Conservation (phyloP, 1,140 invertebrate species). For the Delia radicum region DNA sequence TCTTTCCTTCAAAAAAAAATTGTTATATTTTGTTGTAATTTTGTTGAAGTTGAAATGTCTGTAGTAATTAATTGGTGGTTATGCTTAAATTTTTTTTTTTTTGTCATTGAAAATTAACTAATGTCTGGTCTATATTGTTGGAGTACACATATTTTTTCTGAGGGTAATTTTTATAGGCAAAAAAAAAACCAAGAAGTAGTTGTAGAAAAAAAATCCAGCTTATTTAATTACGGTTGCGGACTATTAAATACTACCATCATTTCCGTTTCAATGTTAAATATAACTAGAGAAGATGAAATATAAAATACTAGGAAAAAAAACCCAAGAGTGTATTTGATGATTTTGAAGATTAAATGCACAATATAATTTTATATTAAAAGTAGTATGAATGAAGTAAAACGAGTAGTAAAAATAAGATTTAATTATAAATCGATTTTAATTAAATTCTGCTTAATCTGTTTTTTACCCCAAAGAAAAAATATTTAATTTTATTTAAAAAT, state of each 20-base stretch:
- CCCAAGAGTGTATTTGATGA: not conserved
- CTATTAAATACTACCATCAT: slow-evolving; percentile 18
- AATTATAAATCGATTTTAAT: slow-evolving; percentile 20
- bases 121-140: not conserved
- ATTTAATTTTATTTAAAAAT: too few relatives aligned
- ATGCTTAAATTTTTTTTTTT: not conserved
- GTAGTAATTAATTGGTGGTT: slow-evolving; percentile 14
- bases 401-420: not conserved
- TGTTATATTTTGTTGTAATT: not conserved
- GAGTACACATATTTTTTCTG: not conserved
- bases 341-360: slow-evolving; percentile 5
- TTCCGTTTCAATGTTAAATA: not conserved
- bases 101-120: slow-evolving; percentile 16
- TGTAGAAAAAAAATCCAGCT: not conserved
- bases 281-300: not conserved
- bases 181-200: not conserved
- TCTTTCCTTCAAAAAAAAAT: too few relatives aligned
- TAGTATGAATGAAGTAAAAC: not conserved
- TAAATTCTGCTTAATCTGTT: not conserved
- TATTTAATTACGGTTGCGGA: slow-evolving; percentile 17
- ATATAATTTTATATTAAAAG: not conserved
- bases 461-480: not conserved
- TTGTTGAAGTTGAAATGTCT: not conserved
- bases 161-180: slow-evolving; percentile 3
- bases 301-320: not conserved